These are phyloP conservation scores for Lophotriccus pileatus DNA, from an alignment of 2,797 vertebrate genomes.

Conservation along the genomic window DNA sequence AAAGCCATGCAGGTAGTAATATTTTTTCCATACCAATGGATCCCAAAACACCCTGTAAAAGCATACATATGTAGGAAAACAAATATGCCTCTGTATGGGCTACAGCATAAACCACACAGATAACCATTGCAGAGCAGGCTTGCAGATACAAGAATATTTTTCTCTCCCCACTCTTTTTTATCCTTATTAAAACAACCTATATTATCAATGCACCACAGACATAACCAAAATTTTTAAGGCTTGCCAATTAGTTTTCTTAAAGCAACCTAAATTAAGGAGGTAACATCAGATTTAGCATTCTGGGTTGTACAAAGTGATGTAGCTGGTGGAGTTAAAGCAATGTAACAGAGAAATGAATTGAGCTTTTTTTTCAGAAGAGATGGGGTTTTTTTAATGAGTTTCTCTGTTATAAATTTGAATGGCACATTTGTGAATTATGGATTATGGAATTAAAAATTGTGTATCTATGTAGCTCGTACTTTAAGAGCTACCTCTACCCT, in stretches of 20 bases:
- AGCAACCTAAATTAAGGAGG: not conserved
- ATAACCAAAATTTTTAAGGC: not conserved
- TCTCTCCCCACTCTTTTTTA: not conserved
- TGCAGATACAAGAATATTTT: not conserved
- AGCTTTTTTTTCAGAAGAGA: not conserved
- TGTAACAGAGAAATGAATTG: not conserved
- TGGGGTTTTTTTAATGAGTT: fast-evolving
- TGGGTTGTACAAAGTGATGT: not conserved
- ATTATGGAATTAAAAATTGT: not conserved
- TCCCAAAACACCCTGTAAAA: conserved; percentile 42
- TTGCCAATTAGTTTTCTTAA: not conserved
- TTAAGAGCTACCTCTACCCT: not conserved
- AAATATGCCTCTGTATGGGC: not conserved
- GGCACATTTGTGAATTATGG: not conserved
- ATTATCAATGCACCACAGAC: not conserved
- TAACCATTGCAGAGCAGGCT: not conserved
- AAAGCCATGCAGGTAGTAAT: not conserved
- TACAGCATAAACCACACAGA: not conserved
- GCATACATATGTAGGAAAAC: not conserved
- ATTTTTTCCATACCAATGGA: not conserved
- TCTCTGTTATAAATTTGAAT: not conserved
- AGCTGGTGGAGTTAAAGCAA: not conserved
- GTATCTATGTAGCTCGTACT: not conserved
- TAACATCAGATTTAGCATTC: not conserved
- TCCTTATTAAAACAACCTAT: not conserved